A percentile compares a stretch with the other conserved stretches of the same genome.
Conservation (phyloP, 2,888 invertebrate genomes). For the Kuschelorhynchus macadamiae region DNA sequence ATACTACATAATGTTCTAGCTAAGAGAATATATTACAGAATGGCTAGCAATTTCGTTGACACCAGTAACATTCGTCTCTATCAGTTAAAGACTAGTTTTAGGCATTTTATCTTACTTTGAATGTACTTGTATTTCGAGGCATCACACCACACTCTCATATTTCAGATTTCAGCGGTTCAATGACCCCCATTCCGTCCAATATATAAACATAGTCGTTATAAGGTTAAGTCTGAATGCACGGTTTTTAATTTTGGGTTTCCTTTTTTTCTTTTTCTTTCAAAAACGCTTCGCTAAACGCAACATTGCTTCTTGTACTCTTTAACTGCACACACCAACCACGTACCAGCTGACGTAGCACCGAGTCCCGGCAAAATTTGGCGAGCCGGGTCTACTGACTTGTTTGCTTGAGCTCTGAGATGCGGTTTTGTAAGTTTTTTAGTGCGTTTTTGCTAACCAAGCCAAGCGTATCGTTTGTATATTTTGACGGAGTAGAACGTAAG, state of each 20-base stretch:
- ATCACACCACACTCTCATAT: constrained; percentile 43
- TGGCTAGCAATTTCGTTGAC: too few relatives aligned
- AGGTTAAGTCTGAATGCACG: constrained; percentile 64
- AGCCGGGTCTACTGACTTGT: constrained; percentile 67
- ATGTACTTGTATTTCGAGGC: too few relatives aligned
- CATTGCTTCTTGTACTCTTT: constrained; percentile 39
- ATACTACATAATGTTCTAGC: too few relatives aligned
- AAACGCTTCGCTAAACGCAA: constrained; percentile 64
- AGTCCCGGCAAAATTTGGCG: constrained; percentile 68
- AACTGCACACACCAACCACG: constrained; percentile 52
- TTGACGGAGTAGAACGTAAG: too few relatives aligned
- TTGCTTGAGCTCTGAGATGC: constrained; percentile 63
- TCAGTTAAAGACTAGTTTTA: too few relatives aligned
- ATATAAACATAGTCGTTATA: constrained; percentile 59
- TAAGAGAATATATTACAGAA: too few relatives aligned
- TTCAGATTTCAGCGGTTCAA: constrained; percentile 69
- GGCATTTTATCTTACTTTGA: too few relatives aligned
- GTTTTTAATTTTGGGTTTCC: constrained; percentile 58
- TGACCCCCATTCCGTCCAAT: constrained; percentile 67
- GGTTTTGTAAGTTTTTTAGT: constrained; percentile 55
- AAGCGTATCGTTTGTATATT: constrained; percentile 17
- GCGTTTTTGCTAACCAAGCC: constrained; percentile 18
- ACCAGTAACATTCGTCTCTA: not conserved
- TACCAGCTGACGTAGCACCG: constrained; percentile 62
- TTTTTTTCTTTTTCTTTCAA: constrained; percentile 59